These are phyloP conservation scores for Microplitis mediator DNA, from an alignment of 1,140 invertebrate species.

Conservation along the genomic window DNA sequence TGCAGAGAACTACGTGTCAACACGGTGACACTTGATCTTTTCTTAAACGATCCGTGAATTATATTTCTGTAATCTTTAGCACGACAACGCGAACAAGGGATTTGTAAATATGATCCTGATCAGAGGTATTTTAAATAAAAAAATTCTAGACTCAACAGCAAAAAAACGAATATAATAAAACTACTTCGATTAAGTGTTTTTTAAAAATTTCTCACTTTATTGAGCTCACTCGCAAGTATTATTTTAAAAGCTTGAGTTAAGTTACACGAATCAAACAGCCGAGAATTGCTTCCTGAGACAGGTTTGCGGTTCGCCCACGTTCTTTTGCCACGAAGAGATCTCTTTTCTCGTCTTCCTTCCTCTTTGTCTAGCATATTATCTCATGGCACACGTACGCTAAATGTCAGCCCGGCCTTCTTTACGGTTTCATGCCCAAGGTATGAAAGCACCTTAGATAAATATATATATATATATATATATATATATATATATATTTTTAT, in stretches of 20 bases:
- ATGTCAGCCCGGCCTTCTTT: conserved; percentile 47
- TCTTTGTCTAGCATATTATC: conserved; percentile 27
- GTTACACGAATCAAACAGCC: conserved; percentile 21
- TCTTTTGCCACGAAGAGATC: conserved; percentile 31
- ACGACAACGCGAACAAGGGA: background rate
- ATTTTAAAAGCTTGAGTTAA: background rate
- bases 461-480: conserved; percentile 1
- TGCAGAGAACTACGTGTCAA: background rate
- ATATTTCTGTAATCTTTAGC: background rate
- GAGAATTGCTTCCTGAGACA: conserved; percentile 28
- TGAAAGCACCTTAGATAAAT: conserved; percentile 13
- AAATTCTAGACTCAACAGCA: no score
- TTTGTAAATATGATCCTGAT: background rate
- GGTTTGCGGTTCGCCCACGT: conserved; percentile 45
- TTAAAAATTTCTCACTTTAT: background rate
- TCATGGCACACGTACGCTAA: conserved; percentile 35
- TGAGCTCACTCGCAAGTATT: background rate
- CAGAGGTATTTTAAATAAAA: no score
- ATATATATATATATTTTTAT: background rate
- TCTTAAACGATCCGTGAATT: background rate
- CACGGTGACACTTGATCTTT: conserved; percentile 1
- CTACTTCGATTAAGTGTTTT: background rate
- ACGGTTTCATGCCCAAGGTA: conserved; percentile 39
- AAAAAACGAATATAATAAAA: background rate
- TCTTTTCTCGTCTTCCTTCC: conserved; percentile 26